These are phyloP conservation scores for Horisme vitalbata DNA, from an alignment of 2,888 invertebrate genomes.

Conservation along the genomic window DNA sequence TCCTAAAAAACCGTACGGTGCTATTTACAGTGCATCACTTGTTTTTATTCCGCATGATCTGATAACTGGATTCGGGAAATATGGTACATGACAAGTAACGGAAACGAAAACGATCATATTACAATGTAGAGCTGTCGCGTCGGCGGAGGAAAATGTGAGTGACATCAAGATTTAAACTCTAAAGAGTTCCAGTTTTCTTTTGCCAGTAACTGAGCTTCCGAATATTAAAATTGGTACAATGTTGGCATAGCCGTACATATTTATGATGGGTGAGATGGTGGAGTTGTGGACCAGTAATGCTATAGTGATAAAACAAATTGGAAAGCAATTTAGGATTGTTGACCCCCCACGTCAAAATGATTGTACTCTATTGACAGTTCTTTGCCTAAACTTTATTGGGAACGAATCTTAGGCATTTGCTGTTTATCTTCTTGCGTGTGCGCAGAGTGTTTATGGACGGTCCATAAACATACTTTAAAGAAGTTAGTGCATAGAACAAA, in stretches of 20 bases:
- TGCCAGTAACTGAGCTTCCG: too few species aligned
- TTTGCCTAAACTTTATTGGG: too few species aligned
- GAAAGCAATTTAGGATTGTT: conserved; percentile 6
- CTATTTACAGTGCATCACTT: conserved; percentile 27
- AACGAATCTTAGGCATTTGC: too few species aligned
- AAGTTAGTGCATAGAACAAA: too few species aligned
- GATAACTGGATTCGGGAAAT: conserved; percentile 32
- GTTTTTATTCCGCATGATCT: conserved; percentile 18
- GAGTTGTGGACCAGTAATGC: background rate
- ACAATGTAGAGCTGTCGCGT: conserved; percentile 75
- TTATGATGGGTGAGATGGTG: too few species aligned
- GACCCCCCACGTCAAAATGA: conserved; percentile 2
- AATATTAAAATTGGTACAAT: too few species aligned
- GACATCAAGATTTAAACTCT: conserved; percentile 30
- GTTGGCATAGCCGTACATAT: too few species aligned
- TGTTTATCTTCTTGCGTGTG: too few species aligned
- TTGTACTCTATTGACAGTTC: background rate
- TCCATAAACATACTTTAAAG: too few species aligned
- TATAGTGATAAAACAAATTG: too few species aligned
- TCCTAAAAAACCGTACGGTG: conserved; percentile 23
- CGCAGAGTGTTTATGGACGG: too few species aligned
- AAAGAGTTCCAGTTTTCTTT: conserved; percentile 23
- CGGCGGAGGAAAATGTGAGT: conserved; percentile 78
- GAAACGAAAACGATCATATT: conserved; percentile 49
- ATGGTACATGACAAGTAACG: conserved; percentile 52